A percentile compares a stretch with the other conserved stretches of the same genome.
Evolutionary conservation across 2,797 vertebrate species (phyloP).

Genomic region (Gymnothorax reevesii): DNA sequence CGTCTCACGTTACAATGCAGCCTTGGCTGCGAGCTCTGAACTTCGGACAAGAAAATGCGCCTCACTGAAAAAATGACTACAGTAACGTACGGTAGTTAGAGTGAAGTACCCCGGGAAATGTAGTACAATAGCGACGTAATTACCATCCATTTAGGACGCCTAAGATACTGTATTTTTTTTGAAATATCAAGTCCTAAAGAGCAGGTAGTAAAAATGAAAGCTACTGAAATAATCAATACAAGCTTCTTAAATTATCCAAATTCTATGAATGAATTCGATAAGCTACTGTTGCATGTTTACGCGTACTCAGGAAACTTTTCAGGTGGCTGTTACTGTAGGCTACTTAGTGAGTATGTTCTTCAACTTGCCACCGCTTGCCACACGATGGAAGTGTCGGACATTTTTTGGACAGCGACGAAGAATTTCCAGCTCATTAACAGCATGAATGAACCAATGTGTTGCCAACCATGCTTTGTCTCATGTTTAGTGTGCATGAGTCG

Average conservation of each 20-base stretch:
- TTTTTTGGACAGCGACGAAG: background rate
- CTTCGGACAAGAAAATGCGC: slow-evolving; percentile 45
- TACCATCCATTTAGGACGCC: too few relatives aligned
- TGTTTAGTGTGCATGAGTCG: background rate
- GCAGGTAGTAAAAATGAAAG: background rate
- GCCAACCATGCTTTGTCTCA: too few relatives aligned
- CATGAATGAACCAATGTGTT: background rate
- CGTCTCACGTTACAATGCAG: background rate
- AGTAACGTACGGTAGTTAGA: background rate
- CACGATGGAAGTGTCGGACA: slow-evolving; percentile 15
- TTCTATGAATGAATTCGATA: background rate
- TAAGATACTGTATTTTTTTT: background rate
- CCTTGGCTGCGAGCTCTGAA: slow-evolving; percentile 41
- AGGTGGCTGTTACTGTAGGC: background rate
- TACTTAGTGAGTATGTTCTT: background rate
- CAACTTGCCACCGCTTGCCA: slow-evolving; percentile 5
- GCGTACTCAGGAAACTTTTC: background rate
- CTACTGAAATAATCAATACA: background rate
- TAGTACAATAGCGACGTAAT: slow-evolving; percentile 50
- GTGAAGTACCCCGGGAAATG: slow-evolving; percentile 66
- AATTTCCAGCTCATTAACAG: background rate
- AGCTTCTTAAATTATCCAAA: background rate
- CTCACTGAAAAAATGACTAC: slow-evolving; percentile 49
- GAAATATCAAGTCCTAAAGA: background rate
- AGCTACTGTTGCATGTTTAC: background rate